Evolutionary conservation across 30 jellyfish, hydroid and myxozoan genomes (phyloP), one percentile per base, ranked within the genome.

Genomic region (Hydra vulgaris): DNA sequence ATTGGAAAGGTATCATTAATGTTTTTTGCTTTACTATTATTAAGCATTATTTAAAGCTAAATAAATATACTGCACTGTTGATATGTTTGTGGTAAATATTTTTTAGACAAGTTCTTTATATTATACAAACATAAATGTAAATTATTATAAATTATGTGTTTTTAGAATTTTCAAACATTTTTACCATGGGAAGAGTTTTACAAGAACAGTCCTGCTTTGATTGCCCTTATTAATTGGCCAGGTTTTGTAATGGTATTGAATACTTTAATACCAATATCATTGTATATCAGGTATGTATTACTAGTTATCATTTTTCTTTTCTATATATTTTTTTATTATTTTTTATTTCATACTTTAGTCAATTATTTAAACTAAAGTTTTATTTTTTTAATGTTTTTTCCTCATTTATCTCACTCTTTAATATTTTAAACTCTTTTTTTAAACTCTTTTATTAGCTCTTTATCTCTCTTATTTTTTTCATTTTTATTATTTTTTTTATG

Each of bases 171-270:
- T 71, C 94, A 78, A 25, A 55, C 82, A 53, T 84, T 53, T 75
- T 66, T 87, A 53, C 99, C 99, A 15, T 94, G 99, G 99, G 90
- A 80, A 53, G 22, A 95, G 15, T 84, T 79, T 79, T 87, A 87
- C 86, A 87, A 88, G 25, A 71, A 94, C 82, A 89, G 88, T 70
- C 89, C 96, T 27, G 96, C 82, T 0, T 21, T 94, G 66, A 94
- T 94, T 21, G 99, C 96, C 1, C 67, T 94, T 7, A 88, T 94
- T 23, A 95, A 94, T 26, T 94, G 96, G 96, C 99, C 99, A 0
- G 99, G 97, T n/a, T 94, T 94, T 76, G 76, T 94, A 25, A 94
- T 94, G 99, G 95, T 94, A 25, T 85, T 94, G 22, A 94, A 94
- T 74, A 94, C 99, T 8, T 88, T 94, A 18, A 94, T 94, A 18